phyloP scores from a whole-genome alignment of 2,888 invertebrate genomes.

The Cabera pusaria region DNA sequence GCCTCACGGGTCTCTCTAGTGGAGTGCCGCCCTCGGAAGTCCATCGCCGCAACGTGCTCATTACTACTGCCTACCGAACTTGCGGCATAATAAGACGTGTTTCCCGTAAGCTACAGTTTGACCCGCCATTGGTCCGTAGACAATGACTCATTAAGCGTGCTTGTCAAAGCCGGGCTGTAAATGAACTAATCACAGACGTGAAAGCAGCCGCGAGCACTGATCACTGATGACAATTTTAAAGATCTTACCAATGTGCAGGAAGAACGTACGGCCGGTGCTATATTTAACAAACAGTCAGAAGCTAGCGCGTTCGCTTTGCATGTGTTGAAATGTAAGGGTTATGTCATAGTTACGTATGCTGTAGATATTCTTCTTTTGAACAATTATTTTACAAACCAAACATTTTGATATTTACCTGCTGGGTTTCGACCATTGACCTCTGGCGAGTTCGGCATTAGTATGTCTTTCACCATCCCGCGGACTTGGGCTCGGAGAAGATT shows the following conservation, averaged over 20 bases:
- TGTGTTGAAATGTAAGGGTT: slow-evolving; percentile 65
- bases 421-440: slow-evolving; percentile 75
- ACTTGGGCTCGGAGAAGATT: slow-evolving; percentile 71
- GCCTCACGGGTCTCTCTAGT: slow-evolving; percentile 84
- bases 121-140: slow-evolving; percentile 45
- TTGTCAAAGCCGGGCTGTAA: slow-evolving; percentile 63
- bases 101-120: slow-evolving; percentile 42
- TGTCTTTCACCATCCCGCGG: slow-evolving; percentile 54
- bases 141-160: slow-evolving; percentile 61
- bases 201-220: slow-evolving; percentile 79
- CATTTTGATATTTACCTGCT: slow-evolving; percentile 64
- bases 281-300: slow-evolving; percentile 75
- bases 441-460: slow-evolving; percentile 50
- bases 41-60: slow-evolving; percentile 84
- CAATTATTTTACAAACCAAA: slow-evolving; percentile 28
- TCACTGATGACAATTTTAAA: slow-evolving; percentile 80
- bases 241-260: slow-evolving; percentile 78
- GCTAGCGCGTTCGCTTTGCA: slow-evolving; percentile 77
- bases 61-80: slow-evolving; percentile 58
- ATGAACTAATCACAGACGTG: slow-evolving; percentile 75
- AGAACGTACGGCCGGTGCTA: slow-evolving; percentile 69
- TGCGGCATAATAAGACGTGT: slow-evolving; percentile 54
- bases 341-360: slow-evolving; percentile 64
- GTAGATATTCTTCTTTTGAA: slow-evolving; percentile 33
- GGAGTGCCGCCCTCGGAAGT: slow-evolving; percentile 87